Evolutionary conservation across 1,140 invertebrate genomes (phyloP), one percentile per base, ranked within the genome.

Genomic region (Geopemphigus sp.): DNA sequence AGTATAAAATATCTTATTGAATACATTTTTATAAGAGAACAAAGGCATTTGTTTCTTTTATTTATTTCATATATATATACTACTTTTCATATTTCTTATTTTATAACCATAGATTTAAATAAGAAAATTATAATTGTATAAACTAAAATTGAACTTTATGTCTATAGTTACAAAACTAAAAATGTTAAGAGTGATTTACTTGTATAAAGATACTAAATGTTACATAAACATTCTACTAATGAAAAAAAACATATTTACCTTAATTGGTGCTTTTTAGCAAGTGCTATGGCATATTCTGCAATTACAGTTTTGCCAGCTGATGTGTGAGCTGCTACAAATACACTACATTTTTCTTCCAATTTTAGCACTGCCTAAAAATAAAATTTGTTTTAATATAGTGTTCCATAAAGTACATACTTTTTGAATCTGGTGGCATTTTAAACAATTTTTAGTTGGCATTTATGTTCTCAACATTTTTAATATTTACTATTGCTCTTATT

Each of bases 261-360:
- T 0, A 97, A 98, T 88, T 94, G 94, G 84, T 98, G 95, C 83
- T 94, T 92, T 83, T 94, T 90, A 17, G 95, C 95, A 81, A 99
- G 87, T 0, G 97, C 97, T 83, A 96, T 94, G 4, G 98, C 98
- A 87, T 99, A 99, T 87, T 99, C 98, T 4, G 98, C 98, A 17
- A 99, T 96, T 0, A 98, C 97, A 2, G 98, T 99, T 88, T 99
- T 99, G 22, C 98, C 98, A 6, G 98, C 98, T 0, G 97, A 99
- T 0, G 98, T 99, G 85, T 99, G 98, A 17, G 98, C 98, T 12
- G 98, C 95, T 1, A 99, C 96, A 87, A 99, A 99, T 3, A 99
- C 96, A 86, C 96, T 95, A 82, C 96, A 91, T 63, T 94, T 92
- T 83, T 96, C 91, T 88, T 99, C 97, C 56, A 99, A 87, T 85